A percentile compares a stretch with the other conserved stretches of the same genome.
Conservation (phyloP, 2,888 invertebrate genomes). For the Pterostichus madidus region DNA sequence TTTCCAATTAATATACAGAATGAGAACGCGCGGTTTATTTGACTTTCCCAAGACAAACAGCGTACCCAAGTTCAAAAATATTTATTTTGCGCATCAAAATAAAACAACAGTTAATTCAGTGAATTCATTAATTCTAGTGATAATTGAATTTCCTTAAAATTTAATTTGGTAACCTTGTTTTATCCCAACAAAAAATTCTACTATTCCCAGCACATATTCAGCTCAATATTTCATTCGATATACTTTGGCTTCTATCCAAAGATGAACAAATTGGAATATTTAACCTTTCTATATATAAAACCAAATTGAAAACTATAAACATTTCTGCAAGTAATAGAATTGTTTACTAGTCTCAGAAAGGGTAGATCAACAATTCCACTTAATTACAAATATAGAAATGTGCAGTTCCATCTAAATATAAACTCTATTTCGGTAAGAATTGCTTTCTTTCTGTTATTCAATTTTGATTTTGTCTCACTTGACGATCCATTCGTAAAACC, state of each 20-base stretch:
- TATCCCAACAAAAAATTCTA: neutral
- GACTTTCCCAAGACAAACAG: slow-evolving; percentile 58
- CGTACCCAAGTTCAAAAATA: slow-evolving; percentile 50
- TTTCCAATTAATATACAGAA: slow-evolving; percentile 65
- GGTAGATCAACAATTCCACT: neutral
- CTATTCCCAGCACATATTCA: slow-evolving; percentile 19
- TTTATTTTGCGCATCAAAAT: slow-evolving; percentile 44
- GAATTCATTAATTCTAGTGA: slow-evolving; percentile 39
- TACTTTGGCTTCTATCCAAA: slow-evolving; percentile 34
- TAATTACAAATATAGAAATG: slow-evolving; percentile 32
- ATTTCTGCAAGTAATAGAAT: slow-evolving; percentile 10
- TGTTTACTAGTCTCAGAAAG: slow-evolving; percentile 14
- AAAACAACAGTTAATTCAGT: slow-evolving; percentile 36
- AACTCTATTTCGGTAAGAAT: slow-evolving; percentile 9
- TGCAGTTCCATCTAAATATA: slow-evolving; percentile 27
- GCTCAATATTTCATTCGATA: slow-evolving; percentile 40
- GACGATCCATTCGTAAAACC: slow-evolving; percentile 53
- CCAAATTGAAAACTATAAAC: slow-evolving; percentile 53
- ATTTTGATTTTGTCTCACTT: slow-evolving; percentile 53
- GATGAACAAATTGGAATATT: slow-evolving; percentile 53
- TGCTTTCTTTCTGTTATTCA: slow-evolving; percentile 48
- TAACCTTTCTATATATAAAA: slow-evolving; percentile 43
- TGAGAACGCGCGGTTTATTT: slow-evolving; percentile 56
- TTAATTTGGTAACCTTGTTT: slow-evolving; percentile 29
- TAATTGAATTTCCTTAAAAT: slow-evolving; percentile 43